A percentile compares a stretch with the other conserved stretches of the same genome.
These are phyloP conservation scores for Haliclona indistincta DNA, from an alignment of 37 sponge, comb jelly and placozoan genomes.

Conservation along the genomic window DNA sequence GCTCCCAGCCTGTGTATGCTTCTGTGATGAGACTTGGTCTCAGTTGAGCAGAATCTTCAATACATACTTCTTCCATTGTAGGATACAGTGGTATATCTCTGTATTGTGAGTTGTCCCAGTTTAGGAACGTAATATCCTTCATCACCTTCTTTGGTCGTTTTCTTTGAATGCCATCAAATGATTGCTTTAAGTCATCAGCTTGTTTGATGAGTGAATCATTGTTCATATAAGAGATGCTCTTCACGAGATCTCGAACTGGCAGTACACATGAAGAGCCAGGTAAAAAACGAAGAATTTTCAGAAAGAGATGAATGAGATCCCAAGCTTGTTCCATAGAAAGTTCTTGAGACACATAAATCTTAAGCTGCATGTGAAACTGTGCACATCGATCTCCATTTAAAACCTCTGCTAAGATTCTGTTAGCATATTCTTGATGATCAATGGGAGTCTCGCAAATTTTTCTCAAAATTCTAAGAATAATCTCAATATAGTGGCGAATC, in stretches of 20 bases:
- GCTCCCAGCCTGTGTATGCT: conserved; percentile 63
- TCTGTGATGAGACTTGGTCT: conserved; percentile 60
- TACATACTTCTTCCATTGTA: conserved; percentile 40
- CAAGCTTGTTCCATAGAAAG: neutral
- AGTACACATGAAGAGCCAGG: conserved; percentile 30
- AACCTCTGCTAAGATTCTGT: conserved; percentile 46
- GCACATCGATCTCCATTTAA: conserved; percentile 52
- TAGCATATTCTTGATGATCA: conserved; percentile 12
- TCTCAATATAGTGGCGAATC: neutral
- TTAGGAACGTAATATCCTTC: neutral
- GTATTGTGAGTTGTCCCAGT: conserved; percentile 57
- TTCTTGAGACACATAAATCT: neutral
- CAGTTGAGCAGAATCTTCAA: conserved; percentile 26
- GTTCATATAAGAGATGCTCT: neutral
- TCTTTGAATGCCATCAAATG: neutral
- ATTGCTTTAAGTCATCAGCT: neutral
- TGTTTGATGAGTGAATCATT: neutral
- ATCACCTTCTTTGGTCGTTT: neutral
- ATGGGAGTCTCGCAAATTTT: neutral
- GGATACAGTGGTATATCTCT: conserved; percentile 48
- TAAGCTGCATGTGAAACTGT: conserved; percentile 35
- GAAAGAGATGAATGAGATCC: conserved; percentile 20
- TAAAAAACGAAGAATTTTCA: conserved; percentile 3
- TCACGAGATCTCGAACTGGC: conserved; percentile 37
- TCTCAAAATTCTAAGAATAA: neutral